A percentile compares a stretch with the other conserved stretches of the same genome.
phyloP scores from a whole-genome alignment of 2,797 vertebrate species.

The Fratercula arctica region DNA sequence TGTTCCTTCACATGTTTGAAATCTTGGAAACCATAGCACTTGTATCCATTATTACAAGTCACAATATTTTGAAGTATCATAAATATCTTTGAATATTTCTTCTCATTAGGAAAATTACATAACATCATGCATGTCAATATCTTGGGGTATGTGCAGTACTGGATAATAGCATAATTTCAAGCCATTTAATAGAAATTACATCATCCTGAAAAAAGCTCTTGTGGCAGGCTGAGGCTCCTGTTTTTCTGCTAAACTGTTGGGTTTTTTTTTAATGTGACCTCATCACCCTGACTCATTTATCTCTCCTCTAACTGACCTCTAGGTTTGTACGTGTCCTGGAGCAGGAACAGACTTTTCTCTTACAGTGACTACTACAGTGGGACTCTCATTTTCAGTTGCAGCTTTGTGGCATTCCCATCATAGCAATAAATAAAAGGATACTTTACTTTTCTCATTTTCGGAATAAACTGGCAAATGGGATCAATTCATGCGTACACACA shows the following conservation, averaged over 20 bases:
- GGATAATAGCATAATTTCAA: background rate
- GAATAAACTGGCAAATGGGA: background rate
- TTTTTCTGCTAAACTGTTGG: conserved; percentile 9
- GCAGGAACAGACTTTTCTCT: background rate
- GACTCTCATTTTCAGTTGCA: background rate
- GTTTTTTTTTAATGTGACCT: background rate
- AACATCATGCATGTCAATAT: background rate
- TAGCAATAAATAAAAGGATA: background rate
- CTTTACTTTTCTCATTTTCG: background rate
- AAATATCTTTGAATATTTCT: background rate
- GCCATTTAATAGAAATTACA: background rate
- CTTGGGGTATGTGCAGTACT: background rate
- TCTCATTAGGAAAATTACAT: background rate
- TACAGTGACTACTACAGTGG: background rate
- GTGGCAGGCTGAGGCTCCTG: background rate
- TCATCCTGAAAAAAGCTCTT: background rate
- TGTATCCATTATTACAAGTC: background rate
- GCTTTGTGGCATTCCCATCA: background rate
- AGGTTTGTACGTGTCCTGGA: conserved; percentile 3
- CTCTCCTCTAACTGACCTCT: background rate
- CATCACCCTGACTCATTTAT: conserved; percentile 16
- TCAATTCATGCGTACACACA: background rate
- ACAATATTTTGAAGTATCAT: background rate
- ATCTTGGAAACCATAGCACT: conserved; percentile 25
- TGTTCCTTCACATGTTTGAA: conserved; percentile 21